Conservation (phyloP, 2,797 vertebrate genomes). For the Sciurus vulgaris region DNA sequence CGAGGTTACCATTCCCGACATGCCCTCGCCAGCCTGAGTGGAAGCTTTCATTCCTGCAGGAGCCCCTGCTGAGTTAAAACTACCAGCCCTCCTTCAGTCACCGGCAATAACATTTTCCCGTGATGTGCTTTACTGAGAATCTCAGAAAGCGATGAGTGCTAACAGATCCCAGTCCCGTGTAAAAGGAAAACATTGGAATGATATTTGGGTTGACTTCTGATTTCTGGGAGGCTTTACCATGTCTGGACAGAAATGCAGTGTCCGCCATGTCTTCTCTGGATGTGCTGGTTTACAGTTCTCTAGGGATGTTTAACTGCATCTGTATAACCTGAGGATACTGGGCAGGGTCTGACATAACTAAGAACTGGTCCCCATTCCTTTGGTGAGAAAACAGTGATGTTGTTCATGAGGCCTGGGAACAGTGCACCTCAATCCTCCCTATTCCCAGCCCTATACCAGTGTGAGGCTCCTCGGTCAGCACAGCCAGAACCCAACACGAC, state of each 20-base stretch:
- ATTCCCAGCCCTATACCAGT: background rate
- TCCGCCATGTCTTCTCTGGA: slow-evolving; percentile 16
- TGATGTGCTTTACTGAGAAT: slow-evolving; percentile 30
- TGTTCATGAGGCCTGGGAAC: background rate
- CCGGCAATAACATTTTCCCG: slow-evolving; percentile 74
- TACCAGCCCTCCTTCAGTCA: background rate
- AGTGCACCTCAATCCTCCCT: background rate
- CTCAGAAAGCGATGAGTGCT: slow-evolving; percentile 79
- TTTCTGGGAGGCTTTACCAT: slow-evolving; percentile 57
- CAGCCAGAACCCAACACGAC: background rate
- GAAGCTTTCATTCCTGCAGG: background rate
- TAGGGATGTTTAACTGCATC: background rate
- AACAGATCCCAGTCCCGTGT: slow-evolving; percentile 70
- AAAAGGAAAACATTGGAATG: slow-evolving; percentile 68
- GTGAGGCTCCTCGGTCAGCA: background rate
- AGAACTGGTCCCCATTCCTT: background rate
- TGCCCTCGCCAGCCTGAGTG: background rate
- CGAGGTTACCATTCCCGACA: background rate
- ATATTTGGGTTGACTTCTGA: slow-evolving; percentile 50
- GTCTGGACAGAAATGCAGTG: background rate
- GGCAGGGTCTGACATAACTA: background rate
- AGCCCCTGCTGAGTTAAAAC: slow-evolving; percentile 29
- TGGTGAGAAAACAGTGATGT: background rate
- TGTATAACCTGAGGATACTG: background rate
- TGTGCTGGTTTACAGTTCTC: background rate